These are phyloP conservation scores for Neoarius graeffei DNA, from an alignment of 2,113 vertebrate genomes.

Conservation along the genomic window DNA sequence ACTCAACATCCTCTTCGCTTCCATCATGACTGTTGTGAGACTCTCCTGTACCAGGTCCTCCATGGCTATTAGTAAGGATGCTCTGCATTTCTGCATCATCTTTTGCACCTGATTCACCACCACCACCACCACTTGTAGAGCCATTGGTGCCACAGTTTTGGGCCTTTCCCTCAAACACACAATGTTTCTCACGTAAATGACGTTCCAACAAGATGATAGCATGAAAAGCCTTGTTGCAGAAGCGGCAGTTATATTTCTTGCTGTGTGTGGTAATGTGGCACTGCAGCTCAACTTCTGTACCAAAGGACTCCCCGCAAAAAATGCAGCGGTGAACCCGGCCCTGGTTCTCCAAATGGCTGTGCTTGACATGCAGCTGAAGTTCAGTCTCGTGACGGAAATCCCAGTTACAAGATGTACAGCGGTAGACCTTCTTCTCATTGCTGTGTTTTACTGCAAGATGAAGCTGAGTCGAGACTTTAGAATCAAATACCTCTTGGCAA, in stretches of 20 bases:
- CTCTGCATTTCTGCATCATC: conserved; percentile 90
- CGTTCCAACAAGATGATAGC: conserved; percentile 93
- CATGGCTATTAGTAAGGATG: conserved; percentile 89
- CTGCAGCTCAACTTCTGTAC: conserved; percentile 96
- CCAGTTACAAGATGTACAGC: conserved; percentile 97
- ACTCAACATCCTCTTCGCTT: conserved; percentile 91
- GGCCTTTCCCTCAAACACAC: conserved; percentile 90
- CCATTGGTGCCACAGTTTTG: conserved; percentile 91
- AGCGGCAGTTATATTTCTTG: conserved; percentile 97
- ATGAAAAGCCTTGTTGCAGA: conserved; percentile 98
- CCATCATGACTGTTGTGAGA: conserved; percentile 88
- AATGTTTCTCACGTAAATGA: conserved; percentile 92
- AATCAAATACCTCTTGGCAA: conserved; percentile 97
- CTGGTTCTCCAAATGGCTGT: conserved; percentile 95
- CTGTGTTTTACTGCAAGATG: conserved; percentile 98
- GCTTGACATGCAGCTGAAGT: conserved; percentile 92
- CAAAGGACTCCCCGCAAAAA: conserved; percentile 94
- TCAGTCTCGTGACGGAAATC: conserved; percentile 95
- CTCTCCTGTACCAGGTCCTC: conserved; percentile 65
- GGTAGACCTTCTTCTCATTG: conserved; percentile 94
- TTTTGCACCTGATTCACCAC: conserved; percentile 80
- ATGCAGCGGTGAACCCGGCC: conserved; percentile 77
- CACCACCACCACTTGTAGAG: conserved; percentile 69
- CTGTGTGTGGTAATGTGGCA: conserved; percentile 98
- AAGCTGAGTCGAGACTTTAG: conserved; percentile 95